phyloP scores from a whole-genome alignment of 2,888 invertebrate species.

The Megamerina dolium region DNA sequence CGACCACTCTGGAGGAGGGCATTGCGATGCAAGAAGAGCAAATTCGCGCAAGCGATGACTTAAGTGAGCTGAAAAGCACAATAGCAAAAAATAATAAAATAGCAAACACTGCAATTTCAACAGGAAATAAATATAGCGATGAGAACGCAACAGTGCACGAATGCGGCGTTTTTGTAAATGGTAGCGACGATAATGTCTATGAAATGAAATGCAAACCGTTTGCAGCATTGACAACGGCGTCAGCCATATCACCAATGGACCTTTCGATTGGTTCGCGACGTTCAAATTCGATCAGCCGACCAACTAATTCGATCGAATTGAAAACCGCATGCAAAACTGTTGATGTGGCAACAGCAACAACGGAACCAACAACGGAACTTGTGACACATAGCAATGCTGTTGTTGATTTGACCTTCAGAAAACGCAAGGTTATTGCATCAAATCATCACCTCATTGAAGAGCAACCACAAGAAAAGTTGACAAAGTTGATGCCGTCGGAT shows the following conservation, averaged over 20 bases:
- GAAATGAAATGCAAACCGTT: constrained; percentile 1
- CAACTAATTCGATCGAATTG: too few relatives aligned
- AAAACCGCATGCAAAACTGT: constrained; percentile 6
- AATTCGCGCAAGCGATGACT: constrained; percentile 8
- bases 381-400: constrained; percentile 20
- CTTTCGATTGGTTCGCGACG: constrained; percentile 38
- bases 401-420: constrained; percentile 42
- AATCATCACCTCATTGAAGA: constrained; percentile 3
- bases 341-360: constrained; percentile 1
- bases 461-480: constrained; percentile 33
- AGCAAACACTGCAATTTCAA: constrained; percentile 18
- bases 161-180: constrained; percentile 5
- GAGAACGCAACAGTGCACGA: constrained; percentile 23
- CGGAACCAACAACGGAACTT: background rate
- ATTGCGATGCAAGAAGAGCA: constrained; percentile 3
- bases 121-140: constrained; percentile 28
- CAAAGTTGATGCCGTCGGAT: constrained; percentile 22
- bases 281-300: too few relatives aligned
- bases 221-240: constrained; percentile 14
- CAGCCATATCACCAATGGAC: constrained; percentile 39
- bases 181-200: background rate
- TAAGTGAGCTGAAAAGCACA: constrained; percentile 18
- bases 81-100: too few relatives aligned
- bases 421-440: constrained; percentile 30
- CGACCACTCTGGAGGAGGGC: constrained; percentile 18